Percentiles rank a stretch among this genome's conserved stretches.
phyloP scores from a whole-genome alignment of 2,113 vertebrate genomes.

The Marmota monax region DNA sequence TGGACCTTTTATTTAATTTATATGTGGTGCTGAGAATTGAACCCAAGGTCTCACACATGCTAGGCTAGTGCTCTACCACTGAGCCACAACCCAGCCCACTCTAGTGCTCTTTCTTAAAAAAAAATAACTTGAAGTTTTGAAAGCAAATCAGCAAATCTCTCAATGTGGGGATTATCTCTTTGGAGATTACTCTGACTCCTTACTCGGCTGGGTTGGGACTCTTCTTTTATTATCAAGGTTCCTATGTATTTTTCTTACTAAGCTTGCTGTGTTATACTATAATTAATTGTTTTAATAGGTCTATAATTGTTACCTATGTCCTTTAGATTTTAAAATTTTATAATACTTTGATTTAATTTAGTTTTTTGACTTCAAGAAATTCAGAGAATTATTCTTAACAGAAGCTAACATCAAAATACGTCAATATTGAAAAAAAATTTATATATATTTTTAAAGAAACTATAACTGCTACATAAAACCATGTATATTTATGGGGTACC shows the following conservation, averaged over 20 bases:
- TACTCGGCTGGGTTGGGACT: not conserved
- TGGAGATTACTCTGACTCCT: not conserved
- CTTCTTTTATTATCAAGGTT: not conserved
- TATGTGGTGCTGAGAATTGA: too few species aligned
- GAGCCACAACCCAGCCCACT: not conserved
- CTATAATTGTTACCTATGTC: not conserved
- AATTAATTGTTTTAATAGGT: not conserved
- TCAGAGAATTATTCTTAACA: not conserved
- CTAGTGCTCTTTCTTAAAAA: not conserved
- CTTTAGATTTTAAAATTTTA: not conserved
- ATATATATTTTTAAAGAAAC: not conserved
- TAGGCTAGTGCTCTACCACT: too few species aligned
- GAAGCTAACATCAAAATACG: constrained; percentile 7
- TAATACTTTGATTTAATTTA: constrained; percentile 15
- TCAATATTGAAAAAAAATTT: not conserved
- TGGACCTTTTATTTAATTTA: too few species aligned
- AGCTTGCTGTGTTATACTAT: not conserved
- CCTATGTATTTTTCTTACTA: constrained; percentile 9
- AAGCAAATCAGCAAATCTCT: not conserved
- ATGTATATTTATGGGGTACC: not conserved
- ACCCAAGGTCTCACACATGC: too few species aligned
- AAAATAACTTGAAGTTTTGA: not conserved
- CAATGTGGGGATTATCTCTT: not conserved
- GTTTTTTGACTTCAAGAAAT: constrained; percentile 23
- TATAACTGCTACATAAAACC: not conserved